Conservation (phyloP, 2,888 invertebrate species). For the Pecten maximus region DNA sequence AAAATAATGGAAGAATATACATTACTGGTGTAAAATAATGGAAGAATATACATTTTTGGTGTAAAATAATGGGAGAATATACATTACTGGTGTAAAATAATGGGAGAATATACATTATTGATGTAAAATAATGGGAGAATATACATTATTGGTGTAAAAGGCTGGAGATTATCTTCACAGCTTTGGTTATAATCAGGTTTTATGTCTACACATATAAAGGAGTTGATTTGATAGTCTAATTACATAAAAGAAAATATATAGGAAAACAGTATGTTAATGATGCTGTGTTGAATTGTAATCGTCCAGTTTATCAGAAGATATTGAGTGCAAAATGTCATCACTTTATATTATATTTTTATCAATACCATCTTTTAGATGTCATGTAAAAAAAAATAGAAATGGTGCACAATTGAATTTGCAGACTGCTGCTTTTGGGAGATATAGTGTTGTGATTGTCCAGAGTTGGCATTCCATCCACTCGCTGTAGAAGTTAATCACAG, state of each 20-base stretch:
- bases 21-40: too few relatives aligned
- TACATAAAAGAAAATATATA: not conserved
- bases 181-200: not conserved
- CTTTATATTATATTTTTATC: not conserved
- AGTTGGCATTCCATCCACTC: not conserved
- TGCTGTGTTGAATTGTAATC: not conserved
- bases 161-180: not conserved
- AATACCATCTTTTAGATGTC: not conserved
- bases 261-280: not conserved
- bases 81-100: too few relatives aligned
- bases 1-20: too few relatives aligned
- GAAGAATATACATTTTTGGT: too few relatives aligned
- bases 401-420: not conserved
- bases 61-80: too few relatives aligned
- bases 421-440: not conserved
- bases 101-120: too few relatives aligned
- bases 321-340: not conserved
- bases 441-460: not conserved
- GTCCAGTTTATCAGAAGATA: not conserved
- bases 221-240: not conserved
- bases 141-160: not conserved
- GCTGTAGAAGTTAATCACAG: not conserved
- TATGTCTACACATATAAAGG: not conserved
- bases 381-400: not conserved
- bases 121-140: too few relatives aligned